Evolutionary conservation across 2,113 vertebrate genomes (phyloP).

Genomic region (Phalacrocorax brasilianus): DNA sequence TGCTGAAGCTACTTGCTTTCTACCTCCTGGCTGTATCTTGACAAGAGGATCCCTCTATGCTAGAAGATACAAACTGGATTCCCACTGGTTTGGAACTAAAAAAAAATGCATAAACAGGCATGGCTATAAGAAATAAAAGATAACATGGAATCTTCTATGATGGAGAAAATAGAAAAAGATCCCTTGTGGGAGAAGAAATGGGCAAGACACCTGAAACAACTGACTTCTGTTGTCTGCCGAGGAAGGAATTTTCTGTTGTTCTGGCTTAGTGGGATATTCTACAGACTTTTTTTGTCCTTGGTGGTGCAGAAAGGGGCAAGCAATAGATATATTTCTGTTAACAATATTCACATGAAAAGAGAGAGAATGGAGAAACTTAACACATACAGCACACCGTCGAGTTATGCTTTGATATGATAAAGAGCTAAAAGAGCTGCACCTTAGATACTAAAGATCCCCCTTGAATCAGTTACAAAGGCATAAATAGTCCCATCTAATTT

Average conservation of each 20-base stretch:
- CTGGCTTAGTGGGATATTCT: background rate
- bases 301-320: background rate
- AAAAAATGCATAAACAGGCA: background rate
- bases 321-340: background rate
- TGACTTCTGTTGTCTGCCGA: background rate
- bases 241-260: background rate
- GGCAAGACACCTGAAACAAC: background rate
- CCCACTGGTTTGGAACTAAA: background rate
- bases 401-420: background rate
- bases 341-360: background rate
- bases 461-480: background rate
- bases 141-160: background rate
- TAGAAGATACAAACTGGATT: background rate
- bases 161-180: background rate
- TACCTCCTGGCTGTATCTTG: background rate
- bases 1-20: background rate
- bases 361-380: background rate
- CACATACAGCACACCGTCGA: background rate
- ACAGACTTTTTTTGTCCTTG: background rate
- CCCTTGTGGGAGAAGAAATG: fast-evolving
- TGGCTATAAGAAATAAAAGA: background rate
- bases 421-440: background rate
- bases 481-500: background rate
- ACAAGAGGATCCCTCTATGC: background rate
- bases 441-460: background rate